Evolutionary conservation across 2,797 vertebrate species (phyloP), one percentile per base, ranked within the genome.

Genomic region (Morelia viridis): DNA sequence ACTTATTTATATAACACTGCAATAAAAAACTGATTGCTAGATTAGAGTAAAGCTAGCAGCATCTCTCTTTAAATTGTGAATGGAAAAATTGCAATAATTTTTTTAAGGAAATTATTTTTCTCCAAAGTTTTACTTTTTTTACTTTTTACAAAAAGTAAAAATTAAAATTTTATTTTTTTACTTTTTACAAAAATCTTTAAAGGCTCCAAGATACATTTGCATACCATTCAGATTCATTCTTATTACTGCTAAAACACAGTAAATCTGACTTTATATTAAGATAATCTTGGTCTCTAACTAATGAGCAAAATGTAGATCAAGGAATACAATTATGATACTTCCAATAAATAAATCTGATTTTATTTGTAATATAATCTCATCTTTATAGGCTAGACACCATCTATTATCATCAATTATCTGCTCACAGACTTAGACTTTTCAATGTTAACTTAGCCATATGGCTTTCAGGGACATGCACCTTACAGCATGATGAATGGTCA

Each of bases 201-300:
- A 83, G n/a, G 11, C 65, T 22, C 31, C 61, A 46, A 58, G 31
- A 31, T 26, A 28, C 5, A 5, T 60, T 46, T 83, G 17, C 35
- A 28, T 5, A 60, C 10, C 28, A 71, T 71, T 31, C 2, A 68
- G 28, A 50, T 26, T 41, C 28, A 26, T 24, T 71, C 64, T 15
- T 9, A 46, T 86, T 87, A 15, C 56, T 91, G 50, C 35, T 58
- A 58, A 58, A 91, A 71, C 28, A n/a, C 53, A 71, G 84, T 22
- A 50, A 83, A 0, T 2, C 0, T 35, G 50, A 91, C 24, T 71
- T 22, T 88, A 92, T 90, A 9, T 1, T 56, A 88, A 31, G 92
- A 93, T 1, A 92, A 15, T 46, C 5, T 87, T 90, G 84, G n/a
- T 57, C 3, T 65, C 35, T 84, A 95, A 53, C 9, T 92, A 28